These are phyloP conservation scores for Melanerpes formicivorus DNA, from an alignment of 2,113 vertebrate genomes.

Conservation along the genomic window DNA sequence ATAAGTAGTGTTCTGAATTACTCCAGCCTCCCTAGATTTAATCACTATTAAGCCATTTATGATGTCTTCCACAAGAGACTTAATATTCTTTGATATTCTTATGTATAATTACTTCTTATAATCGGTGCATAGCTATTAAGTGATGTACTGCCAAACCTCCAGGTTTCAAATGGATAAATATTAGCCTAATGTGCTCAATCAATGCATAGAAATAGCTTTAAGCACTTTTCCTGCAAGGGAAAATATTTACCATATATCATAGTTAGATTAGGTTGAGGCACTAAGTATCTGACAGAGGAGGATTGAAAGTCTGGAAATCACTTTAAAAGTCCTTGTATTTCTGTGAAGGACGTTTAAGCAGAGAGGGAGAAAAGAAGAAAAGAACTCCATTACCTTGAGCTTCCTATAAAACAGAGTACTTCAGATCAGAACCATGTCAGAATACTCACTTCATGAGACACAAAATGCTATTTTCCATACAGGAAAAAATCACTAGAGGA, in stretches of 20 bases:
- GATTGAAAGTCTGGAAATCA: constrained; percentile 69
- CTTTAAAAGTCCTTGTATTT: constrained; percentile 74
- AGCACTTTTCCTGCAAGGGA: constrained; percentile 76
- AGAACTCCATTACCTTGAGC: not conserved
- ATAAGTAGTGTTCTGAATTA: constrained; percentile 48
- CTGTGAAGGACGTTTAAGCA: constrained; percentile 74
- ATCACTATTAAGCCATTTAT: constrained; percentile 63
- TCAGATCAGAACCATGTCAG: constrained; percentile 33
- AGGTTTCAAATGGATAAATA: constrained; percentile 79
- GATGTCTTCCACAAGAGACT: constrained; percentile 49
- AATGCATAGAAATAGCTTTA: constrained; percentile 77
- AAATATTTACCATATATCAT: constrained; percentile 81
- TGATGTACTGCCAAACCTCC: constrained; percentile 68
- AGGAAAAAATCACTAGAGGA: not conserved
- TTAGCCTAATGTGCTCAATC: constrained; percentile 78
- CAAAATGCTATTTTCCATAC: not conserved
- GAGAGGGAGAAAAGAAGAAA: constrained; percentile 28
- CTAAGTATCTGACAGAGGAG: constrained; percentile 64
- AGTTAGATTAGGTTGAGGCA: constrained; percentile 70
- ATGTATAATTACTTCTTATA: constrained; percentile 73
- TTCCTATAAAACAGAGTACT: constrained; percentile 30
- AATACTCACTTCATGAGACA: constrained; percentile 31
- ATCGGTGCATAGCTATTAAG: constrained; percentile 68
- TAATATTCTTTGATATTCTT: constrained; percentile 72
- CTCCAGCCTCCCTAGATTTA: constrained; percentile 57